A percentile compares a stretch with the other conserved stretches of the same genome.
Evolutionary conservation across 2,888 invertebrate genomes (phyloP).

Genomic region (Brachyptera risi): DNA sequence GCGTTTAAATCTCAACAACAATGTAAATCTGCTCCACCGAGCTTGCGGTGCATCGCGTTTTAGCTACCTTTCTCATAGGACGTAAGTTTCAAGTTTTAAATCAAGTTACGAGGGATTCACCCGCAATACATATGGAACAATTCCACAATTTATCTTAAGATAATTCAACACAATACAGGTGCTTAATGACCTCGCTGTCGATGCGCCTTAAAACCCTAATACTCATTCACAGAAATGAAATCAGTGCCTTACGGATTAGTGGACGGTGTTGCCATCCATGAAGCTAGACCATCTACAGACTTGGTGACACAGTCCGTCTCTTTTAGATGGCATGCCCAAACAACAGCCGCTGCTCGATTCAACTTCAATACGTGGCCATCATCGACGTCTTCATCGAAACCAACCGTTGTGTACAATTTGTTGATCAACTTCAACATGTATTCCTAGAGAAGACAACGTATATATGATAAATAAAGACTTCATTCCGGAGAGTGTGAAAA

Average conservation of each 20-base stretch:
- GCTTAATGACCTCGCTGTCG: no score
- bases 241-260: constrained; percentile 5
- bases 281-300: background rate
- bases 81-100: no score
- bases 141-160: background rate
- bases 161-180: background rate
- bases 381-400: constrained; percentile 35
- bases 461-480: no score
- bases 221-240: background rate
- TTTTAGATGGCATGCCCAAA: constrained; percentile 40
- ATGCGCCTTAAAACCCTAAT: background rate
- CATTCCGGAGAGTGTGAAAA: no score
- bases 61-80: no score
- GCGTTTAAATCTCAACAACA: no score
- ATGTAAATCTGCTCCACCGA: no score
- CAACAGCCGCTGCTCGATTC: constrained; percentile 38
- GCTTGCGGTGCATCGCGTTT: no score
- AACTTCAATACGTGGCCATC: constrained; percentile 38
- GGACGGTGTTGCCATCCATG: background rate
- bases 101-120: no score
- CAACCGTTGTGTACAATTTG: constrained; percentile 37
- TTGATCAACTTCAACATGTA: constrained; percentile 38
- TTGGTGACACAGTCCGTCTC: constrained; percentile 38
- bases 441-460: constrained; percentile 33
- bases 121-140: no score